Conservation (phyloP, 2,113 vertebrate species). For the Cricetomys ansorgei region DNA sequence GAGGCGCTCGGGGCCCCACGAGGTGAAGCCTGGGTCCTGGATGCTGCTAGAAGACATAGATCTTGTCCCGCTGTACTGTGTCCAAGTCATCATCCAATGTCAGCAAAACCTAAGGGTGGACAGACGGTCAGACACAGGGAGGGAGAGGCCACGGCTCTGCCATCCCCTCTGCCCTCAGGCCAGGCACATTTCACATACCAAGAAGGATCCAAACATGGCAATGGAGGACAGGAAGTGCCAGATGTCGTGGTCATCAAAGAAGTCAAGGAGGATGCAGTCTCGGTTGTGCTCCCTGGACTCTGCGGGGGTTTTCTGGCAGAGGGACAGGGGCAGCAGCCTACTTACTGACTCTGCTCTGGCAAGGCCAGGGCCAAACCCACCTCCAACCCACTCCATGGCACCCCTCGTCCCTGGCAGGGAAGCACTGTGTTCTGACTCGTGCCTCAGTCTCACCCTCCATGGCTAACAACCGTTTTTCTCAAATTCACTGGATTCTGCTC, state of each 20-base stretch:
- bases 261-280: constrained; percentile 95
- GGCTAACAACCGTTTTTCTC: neutral
- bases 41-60: constrained; percentile 92
- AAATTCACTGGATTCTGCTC: neutral
- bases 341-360: neutral
- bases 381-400: rapidly evolving
- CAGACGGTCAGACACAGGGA: neutral
- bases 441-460: neutral
- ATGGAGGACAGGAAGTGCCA: constrained; percentile 99
- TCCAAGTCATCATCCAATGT: constrained; percentile 98
- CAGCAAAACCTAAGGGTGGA: constrained; percentile 90
- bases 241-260: constrained; percentile 98
- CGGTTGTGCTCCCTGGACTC: constrained; percentile 98
- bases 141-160: neutral
- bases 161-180: neutral
- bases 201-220: constrained; percentile 98
- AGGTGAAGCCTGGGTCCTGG: neutral
- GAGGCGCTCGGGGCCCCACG: neutral
- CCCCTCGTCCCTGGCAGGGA: neutral
- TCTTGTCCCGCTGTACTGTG: constrained; percentile 95
- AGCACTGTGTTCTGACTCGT: too few species aligned
- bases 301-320: constrained; percentile 94
- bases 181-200: constrained; percentile 86
- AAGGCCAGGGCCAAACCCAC: rapidly evolving
- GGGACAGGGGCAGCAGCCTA: neutral